Base-by-base conservation (phyloP, 2,888 invertebrate species). In the Drosophila yooni region DNA sequence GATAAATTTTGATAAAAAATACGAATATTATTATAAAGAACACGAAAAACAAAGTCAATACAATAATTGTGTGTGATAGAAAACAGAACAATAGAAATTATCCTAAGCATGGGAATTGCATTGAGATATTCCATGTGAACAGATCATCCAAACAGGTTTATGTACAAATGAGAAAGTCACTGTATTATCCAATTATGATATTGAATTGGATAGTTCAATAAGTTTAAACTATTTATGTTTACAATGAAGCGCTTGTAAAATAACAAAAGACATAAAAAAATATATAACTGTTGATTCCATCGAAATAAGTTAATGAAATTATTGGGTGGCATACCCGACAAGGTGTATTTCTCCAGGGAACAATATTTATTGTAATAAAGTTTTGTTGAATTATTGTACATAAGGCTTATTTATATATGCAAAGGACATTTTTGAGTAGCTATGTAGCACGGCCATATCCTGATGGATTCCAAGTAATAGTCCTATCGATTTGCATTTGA, bases 101-200 rank as follows among this genome's bases (percentile, higher is more conserved):
- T 38, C 31, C 46, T 15, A 29, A 71, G 36, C 81, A 60, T 70
- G 78, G 48, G 36, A 68, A 59, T 68, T 64, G 53, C 46, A 80
- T 72, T 68, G 52, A 76, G 86, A 76, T 88, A 80, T 88, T 82
- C 81, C 83, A 70, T 79, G 63, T 64, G 43, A 82, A 74, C 56
- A 66, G 62, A 64, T 63, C 54, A 76, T 65, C 62, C 58, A 83
- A 83, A 70, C 67, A 60, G 77, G 81, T 81, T 83, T 73, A 83
- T 64, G 84, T 90, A 89, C 89, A 83, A 86, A 90, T 82, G 70
- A 52, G 43, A 72, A 69, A 80, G 62, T 65, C 76, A 70, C 66
- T 54, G 46, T 52, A 59, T 40, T 66, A 63, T 29, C 40, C 56
- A 66, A 70, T 54, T 57, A 33, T 40, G 62, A 48, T 70, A 64